Percentiles rank a stretch among this genome's conserved stretches.
Conservation (phyloP, 2,888 invertebrate genomes). For the Daptonema setosum region DNA sequence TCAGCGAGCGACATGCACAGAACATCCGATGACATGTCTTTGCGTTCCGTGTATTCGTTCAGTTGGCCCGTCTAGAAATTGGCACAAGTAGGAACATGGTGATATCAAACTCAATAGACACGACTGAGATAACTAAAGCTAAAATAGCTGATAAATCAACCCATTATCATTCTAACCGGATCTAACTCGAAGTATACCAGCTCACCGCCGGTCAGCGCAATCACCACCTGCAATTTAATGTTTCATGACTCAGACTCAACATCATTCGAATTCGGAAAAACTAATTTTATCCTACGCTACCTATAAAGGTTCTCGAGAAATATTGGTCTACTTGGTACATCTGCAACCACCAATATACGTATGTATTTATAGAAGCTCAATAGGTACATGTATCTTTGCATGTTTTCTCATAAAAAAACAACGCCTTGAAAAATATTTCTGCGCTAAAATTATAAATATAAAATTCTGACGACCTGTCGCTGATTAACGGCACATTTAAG, state of each 20-base stretch:
- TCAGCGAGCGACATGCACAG: conserved; percentile 93
- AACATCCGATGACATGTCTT: conserved; percentile 85
- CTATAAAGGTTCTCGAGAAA: too few species aligned
- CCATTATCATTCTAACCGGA: conserved; percentile 46
- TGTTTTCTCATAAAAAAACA: too few species aligned
- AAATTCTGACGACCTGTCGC: conserved; percentile 69
- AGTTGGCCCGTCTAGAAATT: conserved; percentile 69
- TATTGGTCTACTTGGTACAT: too few species aligned
- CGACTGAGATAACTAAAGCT: too few species aligned
- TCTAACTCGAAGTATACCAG: conserved; percentile 99
- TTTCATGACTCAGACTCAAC: conserved; percentile 83
- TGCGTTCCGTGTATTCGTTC: conserved; percentile 90
- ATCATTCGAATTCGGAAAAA: too few species aligned
- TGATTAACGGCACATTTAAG: conserved; percentile 77
- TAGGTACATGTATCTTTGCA: too few species aligned
- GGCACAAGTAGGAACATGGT: conserved; percentile 15
- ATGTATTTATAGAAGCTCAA: too few species aligned
- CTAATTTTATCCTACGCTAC: neutral
- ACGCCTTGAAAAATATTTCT: too few species aligned
- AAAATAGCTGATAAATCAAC: neutral
- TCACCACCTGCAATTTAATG: conserved; percentile 93
- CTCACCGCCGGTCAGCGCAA: conserved; percentile 87
- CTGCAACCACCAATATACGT: too few species aligned
- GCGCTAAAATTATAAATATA: too few species aligned
- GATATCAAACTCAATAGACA: too few species aligned